phyloP scores from a whole-genome alignment of 2,888 invertebrate genomes.

The Cataglyphis livida region DNA sequence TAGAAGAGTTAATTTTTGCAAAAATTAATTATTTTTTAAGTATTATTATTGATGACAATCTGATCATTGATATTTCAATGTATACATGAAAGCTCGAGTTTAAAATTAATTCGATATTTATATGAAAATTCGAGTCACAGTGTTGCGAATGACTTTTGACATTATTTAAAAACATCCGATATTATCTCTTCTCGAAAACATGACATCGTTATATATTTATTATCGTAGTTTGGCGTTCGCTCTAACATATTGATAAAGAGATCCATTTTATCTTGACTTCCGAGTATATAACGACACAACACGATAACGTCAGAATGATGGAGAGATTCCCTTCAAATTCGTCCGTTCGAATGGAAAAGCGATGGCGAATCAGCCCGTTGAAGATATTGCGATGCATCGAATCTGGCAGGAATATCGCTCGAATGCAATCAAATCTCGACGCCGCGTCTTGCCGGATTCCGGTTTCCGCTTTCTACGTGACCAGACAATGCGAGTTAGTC shows the following conservation, averaged over 20 bases:
- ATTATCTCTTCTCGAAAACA: not conserved
- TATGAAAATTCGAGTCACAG: not conserved
- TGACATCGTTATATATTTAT: not conserved
- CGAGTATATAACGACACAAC: not conserved
- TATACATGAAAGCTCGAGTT: not conserved
- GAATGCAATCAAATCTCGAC: constrained; percentile 37
- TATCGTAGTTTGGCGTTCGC: not conserved
- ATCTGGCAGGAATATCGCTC: constrained; percentile 14
- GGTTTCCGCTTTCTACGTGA: constrained; percentile 38
- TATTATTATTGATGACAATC: not conserved
- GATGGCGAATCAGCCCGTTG: not conserved
- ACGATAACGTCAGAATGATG: not conserved
- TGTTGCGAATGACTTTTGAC: not conserved
- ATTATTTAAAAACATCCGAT: not conserved
- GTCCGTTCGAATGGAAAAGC: constrained; percentile 3
- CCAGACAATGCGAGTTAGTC: constrained; percentile 24
- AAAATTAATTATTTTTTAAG: not conserved
- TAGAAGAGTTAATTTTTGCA: not conserved
- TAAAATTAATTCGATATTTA: not conserved
- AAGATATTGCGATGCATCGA: constrained; percentile 12
- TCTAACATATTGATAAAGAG: constrained; percentile 8
- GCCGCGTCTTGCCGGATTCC: not conserved
- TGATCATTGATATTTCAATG: not conserved
- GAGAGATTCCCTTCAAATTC: not conserved
- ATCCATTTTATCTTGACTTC: not conserved